Conservation (phyloP, 2,888 invertebrate species). For the Hemaris fuciformis region DNA sequence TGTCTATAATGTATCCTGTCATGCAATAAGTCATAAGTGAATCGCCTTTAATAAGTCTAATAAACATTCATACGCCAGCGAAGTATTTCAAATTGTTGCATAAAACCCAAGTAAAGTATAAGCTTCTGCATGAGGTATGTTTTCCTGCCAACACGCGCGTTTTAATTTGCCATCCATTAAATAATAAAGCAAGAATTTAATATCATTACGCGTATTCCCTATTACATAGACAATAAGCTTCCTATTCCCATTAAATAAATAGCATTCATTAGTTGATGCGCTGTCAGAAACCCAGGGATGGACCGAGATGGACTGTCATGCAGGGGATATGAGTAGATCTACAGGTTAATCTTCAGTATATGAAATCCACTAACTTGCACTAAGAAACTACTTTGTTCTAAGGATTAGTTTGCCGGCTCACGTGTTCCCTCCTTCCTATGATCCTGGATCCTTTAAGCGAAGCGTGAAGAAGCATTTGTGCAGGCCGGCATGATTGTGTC, state of each 20-base stretch:
- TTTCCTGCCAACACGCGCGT: neutral
- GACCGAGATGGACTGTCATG: slow-evolving; percentile 16
- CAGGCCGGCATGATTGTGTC: too few relatives aligned
- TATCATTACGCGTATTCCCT: slow-evolving; percentile 21
- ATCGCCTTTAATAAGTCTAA: too few relatives aligned
- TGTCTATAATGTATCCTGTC: too few relatives aligned
- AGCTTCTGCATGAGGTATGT: neutral
- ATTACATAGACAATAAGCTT: slow-evolving; percentile 47
- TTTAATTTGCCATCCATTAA: slow-evolving; percentile 13
- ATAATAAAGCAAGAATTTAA: slow-evolving; percentile 9
- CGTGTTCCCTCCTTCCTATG: too few relatives aligned
- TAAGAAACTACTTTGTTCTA: too few relatives aligned
- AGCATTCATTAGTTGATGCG: slow-evolving; percentile 47
- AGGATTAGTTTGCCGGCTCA: too few relatives aligned
- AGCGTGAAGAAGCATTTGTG: too few relatives aligned
- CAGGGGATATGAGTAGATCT: neutral
- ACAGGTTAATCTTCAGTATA: too few relatives aligned
- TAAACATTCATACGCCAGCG: neutral
- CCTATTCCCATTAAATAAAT: slow-evolving; percentile 53
- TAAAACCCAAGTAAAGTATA: neutral
- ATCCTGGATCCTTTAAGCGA: too few relatives aligned
- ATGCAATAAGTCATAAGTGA: too few relatives aligned
- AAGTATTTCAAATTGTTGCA: neutral
- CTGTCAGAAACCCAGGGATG: slow-evolving; percentile 26
- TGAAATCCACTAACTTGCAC: too few relatives aligned